A percentile compares a stretch with the other conserved stretches of the same genome.
Evolutionary conservation across 2,797 vertebrate species (phyloP).

Genomic region (Phataginus tetradactyla): DNA sequence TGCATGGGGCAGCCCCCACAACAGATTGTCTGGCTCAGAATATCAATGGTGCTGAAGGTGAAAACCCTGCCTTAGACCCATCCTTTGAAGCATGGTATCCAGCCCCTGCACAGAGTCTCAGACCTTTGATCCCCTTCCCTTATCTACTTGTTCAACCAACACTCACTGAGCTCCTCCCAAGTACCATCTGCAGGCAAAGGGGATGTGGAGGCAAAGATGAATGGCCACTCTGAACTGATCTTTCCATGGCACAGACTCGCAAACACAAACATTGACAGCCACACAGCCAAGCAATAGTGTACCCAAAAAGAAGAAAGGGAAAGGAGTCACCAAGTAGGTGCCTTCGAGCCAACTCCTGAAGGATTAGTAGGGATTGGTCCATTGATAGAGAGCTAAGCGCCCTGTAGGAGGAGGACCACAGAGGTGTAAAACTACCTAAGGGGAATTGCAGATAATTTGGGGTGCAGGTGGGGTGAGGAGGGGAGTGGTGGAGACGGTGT

Average conservation of each 20-base stretch:
- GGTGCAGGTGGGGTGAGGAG: not conserved
- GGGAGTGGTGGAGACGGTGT: not conserved
- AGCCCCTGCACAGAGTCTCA: not conserved
- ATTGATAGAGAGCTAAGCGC: not conserved
- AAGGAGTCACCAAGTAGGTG: not conserved
- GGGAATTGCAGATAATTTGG: not conserved
- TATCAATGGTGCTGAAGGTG: not conserved
- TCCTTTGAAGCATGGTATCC: not conserved
- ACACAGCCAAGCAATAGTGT: not conserved
- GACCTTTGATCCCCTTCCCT: not conserved
- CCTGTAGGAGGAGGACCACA: not conserved
- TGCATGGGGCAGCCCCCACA: too few species aligned
- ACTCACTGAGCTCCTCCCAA: not conserved
- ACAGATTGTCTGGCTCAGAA: not conserved
- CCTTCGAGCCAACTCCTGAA: not conserved
- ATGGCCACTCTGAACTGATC: not conserved
- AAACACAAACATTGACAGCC: not conserved
- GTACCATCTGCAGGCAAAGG: fast-evolving
- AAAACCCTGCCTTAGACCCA: not conserved
- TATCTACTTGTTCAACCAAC: not conserved
- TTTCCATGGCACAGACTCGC: not conserved
- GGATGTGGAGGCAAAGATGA: not conserved
- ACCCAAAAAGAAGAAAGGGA: not conserved
- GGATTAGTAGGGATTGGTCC: not conserved
- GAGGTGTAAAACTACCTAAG: not conserved